Evolutionary conservation across 2,888 invertebrate species (phyloP).

Genomic region (Polietes domitor): DNA sequence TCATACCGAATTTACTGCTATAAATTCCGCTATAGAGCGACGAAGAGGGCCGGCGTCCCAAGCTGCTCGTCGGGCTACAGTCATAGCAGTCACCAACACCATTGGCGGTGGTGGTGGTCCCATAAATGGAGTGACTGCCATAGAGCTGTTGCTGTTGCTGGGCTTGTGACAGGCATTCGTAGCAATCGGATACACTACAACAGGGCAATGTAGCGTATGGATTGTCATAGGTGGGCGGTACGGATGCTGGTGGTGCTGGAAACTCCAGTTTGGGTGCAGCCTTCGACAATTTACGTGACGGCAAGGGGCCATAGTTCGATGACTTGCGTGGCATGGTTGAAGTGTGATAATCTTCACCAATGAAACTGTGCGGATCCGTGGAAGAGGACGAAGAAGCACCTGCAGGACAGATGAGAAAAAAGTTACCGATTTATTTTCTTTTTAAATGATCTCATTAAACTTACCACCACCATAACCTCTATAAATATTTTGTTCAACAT

Average conservation of each 20-base stretch:
- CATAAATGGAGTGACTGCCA: constrained; percentile 74
- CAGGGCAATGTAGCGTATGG: constrained; percentile 77
- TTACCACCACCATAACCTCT: constrained; percentile 77
- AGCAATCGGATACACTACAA: constrained; percentile 78
- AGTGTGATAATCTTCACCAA: constrained; percentile 72
- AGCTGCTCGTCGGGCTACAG: constrained; percentile 67
- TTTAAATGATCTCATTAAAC: background rate
- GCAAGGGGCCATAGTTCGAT: constrained; percentile 73
- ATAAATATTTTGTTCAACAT: constrained; percentile 74
- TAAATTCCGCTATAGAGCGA: constrained; percentile 80
- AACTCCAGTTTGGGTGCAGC: constrained; percentile 77
- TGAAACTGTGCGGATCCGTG: constrained; percentile 70
- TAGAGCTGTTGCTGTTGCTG: constrained; percentile 72
- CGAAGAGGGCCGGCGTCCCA: constrained; percentile 71
- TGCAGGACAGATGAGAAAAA: constrained; percentile 53
- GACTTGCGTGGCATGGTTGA: constrained; percentile 75
- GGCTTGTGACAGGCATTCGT: constrained; percentile 72
- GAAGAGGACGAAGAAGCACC: constrained; percentile 76
- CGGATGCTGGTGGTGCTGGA: constrained; percentile 76
- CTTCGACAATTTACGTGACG: constrained; percentile 75
- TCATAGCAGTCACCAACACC: constrained; percentile 69
- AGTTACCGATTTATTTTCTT: no score
- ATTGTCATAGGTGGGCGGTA: constrained; percentile 78
- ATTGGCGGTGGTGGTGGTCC: constrained; percentile 63
- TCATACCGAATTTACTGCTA: constrained; percentile 84